Evolutionary conservation across 2,888 invertebrate species (phyloP).

Genomic region (Erebia palarica): DNA sequence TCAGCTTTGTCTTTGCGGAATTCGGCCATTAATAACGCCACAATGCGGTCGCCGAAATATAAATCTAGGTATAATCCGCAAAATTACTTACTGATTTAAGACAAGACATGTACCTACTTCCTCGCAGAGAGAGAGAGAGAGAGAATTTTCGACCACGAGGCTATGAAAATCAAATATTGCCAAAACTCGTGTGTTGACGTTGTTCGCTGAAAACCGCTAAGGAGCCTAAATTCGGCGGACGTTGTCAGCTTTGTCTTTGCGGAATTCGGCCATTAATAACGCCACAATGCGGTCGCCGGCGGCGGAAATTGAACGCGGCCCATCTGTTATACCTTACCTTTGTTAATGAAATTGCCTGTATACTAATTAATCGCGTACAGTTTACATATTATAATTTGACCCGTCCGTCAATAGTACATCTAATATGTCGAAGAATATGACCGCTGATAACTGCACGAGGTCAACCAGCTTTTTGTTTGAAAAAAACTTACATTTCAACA

Average conservation of each 20-base stretch:
- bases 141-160: too few species aligned
- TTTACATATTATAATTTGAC: constrained; percentile 3
- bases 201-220: constrained; percentile 32
- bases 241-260: constrained; percentile 59
- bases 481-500: too few species aligned
- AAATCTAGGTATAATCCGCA: too few species aligned
- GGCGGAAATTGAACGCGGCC: constrained; percentile 60
- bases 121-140: too few species aligned
- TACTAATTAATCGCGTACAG: constrained; percentile 56
- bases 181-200: constrained; percentile 1
- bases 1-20: constrained; percentile 61
- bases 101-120: too few species aligned
- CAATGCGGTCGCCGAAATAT: constrained; percentile 63
- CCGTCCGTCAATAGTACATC: neutral
- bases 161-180: neutral
- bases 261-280: constrained; percentile 67
- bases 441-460: neutral
- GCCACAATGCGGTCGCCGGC: constrained; percentile 62
- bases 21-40: constrained; percentile 68
- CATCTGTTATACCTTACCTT: constrained; percentile 64
- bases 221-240: constrained; percentile 36
- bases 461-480: too few species aligned
- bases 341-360: constrained; percentile 62
- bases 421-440: neutral
- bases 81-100: too few species aligned